Base-by-base conservation (phyloP, 2,113 vertebrate genomes). In the Pampusana beccarii region DNA sequence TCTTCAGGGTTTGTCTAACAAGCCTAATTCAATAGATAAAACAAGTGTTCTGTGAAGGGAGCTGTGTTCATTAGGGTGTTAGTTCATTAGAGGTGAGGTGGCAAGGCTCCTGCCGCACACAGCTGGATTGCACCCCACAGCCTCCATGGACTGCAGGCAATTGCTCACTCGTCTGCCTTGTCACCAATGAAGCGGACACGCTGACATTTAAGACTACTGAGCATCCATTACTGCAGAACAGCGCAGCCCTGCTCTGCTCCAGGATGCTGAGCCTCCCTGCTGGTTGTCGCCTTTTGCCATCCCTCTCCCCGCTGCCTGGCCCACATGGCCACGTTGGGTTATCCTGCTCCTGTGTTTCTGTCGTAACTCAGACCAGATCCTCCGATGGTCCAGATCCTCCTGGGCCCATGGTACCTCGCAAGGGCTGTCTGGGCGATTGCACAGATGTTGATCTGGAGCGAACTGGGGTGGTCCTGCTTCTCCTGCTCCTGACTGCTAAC, bases 1-100 rank as follows among this genome's bases (percentile, higher is more conserved):
- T 80, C 69, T 79, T 51, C 40, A 38, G 44, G 53, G 5, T 85
- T 94, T 42, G 19, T 71, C 84, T 94, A 87, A 96, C 44, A 83
- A 96, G 92, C 69, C 44, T 86, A 83, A 92, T 90, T 90, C 67
- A 93, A 86, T 53, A 94, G 75, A 82, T 48, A 78, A 83, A 94
- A 38, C 10, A 72, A 88, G 71, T 12, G 16, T 53, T 74, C 40
- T 38, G 19, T n/a, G 20, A 77, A 64, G 51, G 73, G 79, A 75
- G 57, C 21, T 61, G 72, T 48, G 13, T 77, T 97, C 64, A 16
- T 70, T 53, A 53, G 74, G 2, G 5, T 7, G 44, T 13, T 61
- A 26, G 87, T 82, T 95, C 90, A 67, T 75, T 81, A 92, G 77
- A 80, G 53, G 18, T 29, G 56, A 95, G 70, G 75, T 40, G 61